phyloP scores from a whole-genome alignment of 2,113 vertebrate genomes.

The Piaya cayana region DNA sequence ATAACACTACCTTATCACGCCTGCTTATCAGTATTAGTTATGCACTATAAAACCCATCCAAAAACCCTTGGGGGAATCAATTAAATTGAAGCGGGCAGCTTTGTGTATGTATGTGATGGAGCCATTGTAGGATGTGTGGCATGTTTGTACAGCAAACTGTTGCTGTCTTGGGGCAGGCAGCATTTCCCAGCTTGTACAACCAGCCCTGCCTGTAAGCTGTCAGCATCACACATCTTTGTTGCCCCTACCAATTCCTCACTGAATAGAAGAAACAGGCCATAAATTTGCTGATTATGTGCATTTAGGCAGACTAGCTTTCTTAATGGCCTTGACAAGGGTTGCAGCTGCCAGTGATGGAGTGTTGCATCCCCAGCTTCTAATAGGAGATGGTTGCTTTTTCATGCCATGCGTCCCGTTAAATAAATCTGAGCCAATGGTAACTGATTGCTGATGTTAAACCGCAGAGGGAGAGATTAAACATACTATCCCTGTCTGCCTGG shows the following conservation, averaged over 20 bases:
- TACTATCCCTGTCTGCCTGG: neutral
- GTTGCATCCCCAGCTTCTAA: slow-evolving; percentile 39
- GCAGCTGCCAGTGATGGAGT: slow-evolving; percentile 26
- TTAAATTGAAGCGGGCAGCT: slow-evolving; percentile 14
- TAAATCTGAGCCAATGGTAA: slow-evolving; percentile 17
- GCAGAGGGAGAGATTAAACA: slow-evolving; percentile 10
- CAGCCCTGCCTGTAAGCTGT: neutral
- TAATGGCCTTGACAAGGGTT: slow-evolving; percentile 45
- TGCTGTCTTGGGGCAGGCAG: neutral
- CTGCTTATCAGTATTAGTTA: slow-evolving; percentile 75
- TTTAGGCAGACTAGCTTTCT: slow-evolving; percentile 57
- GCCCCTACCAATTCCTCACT: neutral
- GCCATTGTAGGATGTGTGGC: fast-evolving
- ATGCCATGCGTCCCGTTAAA: slow-evolving; percentile 11
- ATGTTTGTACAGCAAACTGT: neutral
- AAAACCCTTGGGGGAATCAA: slow-evolving; percentile 52
- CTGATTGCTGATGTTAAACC: neutral
- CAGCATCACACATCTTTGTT: neutral
- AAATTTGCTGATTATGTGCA: slow-evolving; percentile 64
- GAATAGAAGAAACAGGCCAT: slow-evolving; percentile 49
- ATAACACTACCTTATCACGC: slow-evolving; percentile 62
- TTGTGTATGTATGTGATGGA: neutral
- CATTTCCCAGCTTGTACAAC: neutral
- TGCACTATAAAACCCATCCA: slow-evolving; percentile 61
- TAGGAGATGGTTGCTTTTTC: neutral